Base-by-base conservation (phyloP, 2,113 vertebrate species). In the Grantiella picta region DNA sequence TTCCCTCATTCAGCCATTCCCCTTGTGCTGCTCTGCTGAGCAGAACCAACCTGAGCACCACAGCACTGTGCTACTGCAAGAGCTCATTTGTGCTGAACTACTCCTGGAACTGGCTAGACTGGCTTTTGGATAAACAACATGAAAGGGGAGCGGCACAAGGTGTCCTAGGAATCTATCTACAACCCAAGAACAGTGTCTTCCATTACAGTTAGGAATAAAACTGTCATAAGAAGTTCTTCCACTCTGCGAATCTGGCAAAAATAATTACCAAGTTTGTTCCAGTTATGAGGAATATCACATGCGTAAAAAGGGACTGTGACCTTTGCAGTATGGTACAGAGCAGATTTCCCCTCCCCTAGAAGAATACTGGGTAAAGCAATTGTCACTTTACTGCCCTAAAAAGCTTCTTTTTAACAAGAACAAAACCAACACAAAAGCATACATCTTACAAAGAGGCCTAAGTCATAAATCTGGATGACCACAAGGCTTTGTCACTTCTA, bases 91-190 rank as follows among this genome's bases (percentile, higher is more conserved):
- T 24, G n/a, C 52, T 71, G n/a, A 71, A 86, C 47, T 70, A 44
- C 56, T 82, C 52, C 79, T 68, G 52, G 85, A 96, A 92, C 86
- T 76, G 61, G 95, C 73, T 71, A 57, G 76, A 95, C 96, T 61
- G 61, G 94, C 64, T 95, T 89, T 70, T 84, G 60, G 69, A 89
- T 36, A 93, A 95, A 95, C 14, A 94, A 85, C 70, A 77, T 47
- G 65, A 42, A 86, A 59, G 56, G 5, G 90, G 90, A 93, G 85
- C 29, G 90, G 79, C 6, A 7, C 33, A 59, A 80, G 22, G 54
- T 50, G 56, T 77, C 82, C 68, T 19, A 85, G 42, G 61, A 87
- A 81, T 50, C 35, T 42, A 57, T 4, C n/a, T 61, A 25, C 15
- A 89, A 31, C 9, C 40, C 19, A 73, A 65, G 12, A 84, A 45